phyloP scores from a whole-genome alignment of 2,888 invertebrate species.

The Salticus scenicus region DNA sequence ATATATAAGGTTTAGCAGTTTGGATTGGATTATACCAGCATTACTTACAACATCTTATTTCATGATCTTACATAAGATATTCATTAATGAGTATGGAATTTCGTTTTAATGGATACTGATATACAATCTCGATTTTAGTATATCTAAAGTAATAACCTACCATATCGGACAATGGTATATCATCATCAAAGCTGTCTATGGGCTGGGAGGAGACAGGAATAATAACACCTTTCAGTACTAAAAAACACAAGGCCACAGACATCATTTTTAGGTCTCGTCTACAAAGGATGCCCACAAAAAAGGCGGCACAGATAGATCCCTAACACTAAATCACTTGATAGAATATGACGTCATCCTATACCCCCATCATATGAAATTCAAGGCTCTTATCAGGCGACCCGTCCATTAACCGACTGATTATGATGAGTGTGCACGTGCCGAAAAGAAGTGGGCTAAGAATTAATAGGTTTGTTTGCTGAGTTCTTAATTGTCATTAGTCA shows the following conservation, averaged over 20 bases:
- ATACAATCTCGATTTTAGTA: no score
- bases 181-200: slow-evolving; percentile 49
- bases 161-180: slow-evolving; percentile 46
- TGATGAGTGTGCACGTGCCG: background rate
- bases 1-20: no score
- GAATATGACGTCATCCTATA: slow-evolving; percentile 36
- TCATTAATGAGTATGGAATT: no score
- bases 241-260: slow-evolving; percentile 33
- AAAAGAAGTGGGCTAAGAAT: background rate
- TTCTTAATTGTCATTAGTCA: background rate
- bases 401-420: slow-evolving; percentile 17
- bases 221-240: slow-evolving; percentile 19
- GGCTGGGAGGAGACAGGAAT: slow-evolving; percentile 14
- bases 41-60: no score
- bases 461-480: background rate
- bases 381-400: slow-evolving; percentile 56
- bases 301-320: background rate
- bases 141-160: slow-evolving; percentile 29
- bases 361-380: slow-evolving; percentile 63
- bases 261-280: background rate
- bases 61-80: no score
- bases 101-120: no score
- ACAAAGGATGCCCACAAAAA: slow-evolving; percentile 2
- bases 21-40: no score
- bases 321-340: slow-evolving; percentile 48